Evolutionary conservation across 2,113 vertebrate genomes (phyloP), one percentile per base, ranked within the genome.

Genomic region (Hassar affinis): DNA sequence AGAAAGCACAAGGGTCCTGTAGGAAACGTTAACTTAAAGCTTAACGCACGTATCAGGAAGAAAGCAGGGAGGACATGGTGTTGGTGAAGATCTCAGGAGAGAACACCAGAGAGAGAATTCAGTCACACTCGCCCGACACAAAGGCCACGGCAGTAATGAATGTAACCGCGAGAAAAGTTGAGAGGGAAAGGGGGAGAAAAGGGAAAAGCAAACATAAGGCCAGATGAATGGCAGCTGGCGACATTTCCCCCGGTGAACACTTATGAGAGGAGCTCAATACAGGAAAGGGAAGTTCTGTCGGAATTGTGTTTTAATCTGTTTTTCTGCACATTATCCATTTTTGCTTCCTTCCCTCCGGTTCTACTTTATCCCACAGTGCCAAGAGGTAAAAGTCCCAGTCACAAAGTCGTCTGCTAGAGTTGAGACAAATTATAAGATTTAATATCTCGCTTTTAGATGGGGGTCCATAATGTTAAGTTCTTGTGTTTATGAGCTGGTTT

Each of bases 201-300:
- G 69, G 20, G 78, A 42, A 71, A 76, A 74, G 25, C 85, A 51
- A 81, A 38, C 71, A 52, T 71, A 69, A 68, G 27, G 27, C n/a
- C 45, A 82, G 69, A 84, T 59, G 61, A 61, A 72, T 75, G 81
- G 81, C 51, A 80, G 66, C 74, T 64, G 80, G 69, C 79, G 61
- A 86, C 79, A 81, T 89, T 91, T 79, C 80, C 66, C 82, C 54
- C 86, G 85, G 35, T 75, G 86, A 86, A 83, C 38, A 84, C 81
- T 78, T 81, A 62, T 10, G 57, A 88, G 85, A 66, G 9, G 85
- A 81, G 89, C 82, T 89, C 89, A 89, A 64, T 35, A 87, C 75
- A 91, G 91, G 90, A 92, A 91, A 91, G 78, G 90, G 90, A 93
- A 91, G 85, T 86, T 82, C 42, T 83, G 90, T 80, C 74, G 81